Conservation (phyloP, 2,113 vertebrate genomes). For the Nasalis larvatus region DNA sequence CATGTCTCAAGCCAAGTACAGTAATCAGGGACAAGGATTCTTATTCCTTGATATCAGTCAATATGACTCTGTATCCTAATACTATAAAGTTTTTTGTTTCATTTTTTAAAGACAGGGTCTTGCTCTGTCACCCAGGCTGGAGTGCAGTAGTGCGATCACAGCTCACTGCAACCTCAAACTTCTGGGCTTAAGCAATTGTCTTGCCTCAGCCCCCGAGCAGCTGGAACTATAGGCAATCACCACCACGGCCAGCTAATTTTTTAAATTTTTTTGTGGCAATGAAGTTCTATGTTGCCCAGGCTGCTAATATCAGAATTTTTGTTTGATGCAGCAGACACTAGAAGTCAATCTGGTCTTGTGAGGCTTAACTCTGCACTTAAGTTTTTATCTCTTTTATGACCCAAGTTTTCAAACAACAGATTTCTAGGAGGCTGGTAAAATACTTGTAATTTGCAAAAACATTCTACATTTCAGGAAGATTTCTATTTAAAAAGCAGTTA, state of each 20-base stretch:
- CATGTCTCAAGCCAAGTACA: neutral
- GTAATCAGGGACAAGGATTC: neutral
- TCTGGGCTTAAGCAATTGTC: no score
- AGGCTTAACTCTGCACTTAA: conserved; percentile 7
- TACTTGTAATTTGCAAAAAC: conserved; percentile 7
- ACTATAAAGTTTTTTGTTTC: no score
- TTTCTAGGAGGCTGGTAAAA: conserved; percentile 37
- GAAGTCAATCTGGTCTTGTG: neutral
- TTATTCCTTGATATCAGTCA: neutral
- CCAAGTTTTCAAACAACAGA: neutral
- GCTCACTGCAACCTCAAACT: no score
- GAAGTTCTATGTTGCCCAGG: no score
- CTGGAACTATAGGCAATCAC: no score
- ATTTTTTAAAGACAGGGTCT: no score
- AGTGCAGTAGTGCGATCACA: no score
- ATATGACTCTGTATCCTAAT: neutral
- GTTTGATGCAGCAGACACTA: neutral
- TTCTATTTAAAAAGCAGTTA: conserved; percentile 38
- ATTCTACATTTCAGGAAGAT: conserved; percentile 33
- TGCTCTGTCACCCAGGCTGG: no score
- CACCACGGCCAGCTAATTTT: no score
- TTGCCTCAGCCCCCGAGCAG: no score
- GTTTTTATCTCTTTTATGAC: conserved; percentile 3
- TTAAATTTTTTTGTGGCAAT: no score
- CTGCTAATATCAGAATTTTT: neutral